Base-by-base conservation (phyloP, 2,113 vertebrate genomes). In the Odontophorus gujanensis region DNA sequence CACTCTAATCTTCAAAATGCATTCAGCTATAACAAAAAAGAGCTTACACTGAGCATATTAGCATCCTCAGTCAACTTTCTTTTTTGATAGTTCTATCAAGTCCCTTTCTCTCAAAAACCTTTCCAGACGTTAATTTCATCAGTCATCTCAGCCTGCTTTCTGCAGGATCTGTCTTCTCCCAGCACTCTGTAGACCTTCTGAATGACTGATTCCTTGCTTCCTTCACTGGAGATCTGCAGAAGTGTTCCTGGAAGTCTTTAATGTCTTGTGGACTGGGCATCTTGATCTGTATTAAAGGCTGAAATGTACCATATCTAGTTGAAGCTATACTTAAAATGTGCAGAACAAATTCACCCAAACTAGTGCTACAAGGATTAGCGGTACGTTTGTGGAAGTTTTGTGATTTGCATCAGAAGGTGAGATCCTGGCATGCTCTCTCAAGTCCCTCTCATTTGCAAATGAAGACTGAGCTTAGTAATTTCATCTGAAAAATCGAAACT, bases 401-500 rank as follows among this genome's bases (percentile, higher is more conserved):
- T 40, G 45, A 19, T n/a, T 6, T 24, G 50, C 71, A 25, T 55
- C 18, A 43, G 47, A 43, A 67, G 67, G 40, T 40, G 17, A 63
- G 34, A 8, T 32, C 36, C 58, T 63, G 45, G 24, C 55, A 34
- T 9, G 6, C 34, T 71, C 40, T 57, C 42, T 15, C 8, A 45
- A 73, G 50, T 74, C 32, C 73, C 48, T 74, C 32, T 78, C n/a
- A 43, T 82, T 91, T 79, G 43, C 84, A 89, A 78, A 57, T 61
- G 78, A 79, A 51, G 36, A 50, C 38, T 62, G 62, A 72, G 50
- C 85, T 90, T 93, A 85, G 74, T 95, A 17, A 76, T 96, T 57
- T 96, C 22, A 87, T 93, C 82, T 83, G 63, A 88, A 96, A 96
- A 92, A 78, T 87, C 38, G 43, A 71, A 91, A 47, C 43, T 77